Percentiles rank a stretch among this genome's conserved stretches.
Evolutionary conservation across 2,113 vertebrate species (phyloP).

Genomic region (Zosterops borbonicus): DNA sequence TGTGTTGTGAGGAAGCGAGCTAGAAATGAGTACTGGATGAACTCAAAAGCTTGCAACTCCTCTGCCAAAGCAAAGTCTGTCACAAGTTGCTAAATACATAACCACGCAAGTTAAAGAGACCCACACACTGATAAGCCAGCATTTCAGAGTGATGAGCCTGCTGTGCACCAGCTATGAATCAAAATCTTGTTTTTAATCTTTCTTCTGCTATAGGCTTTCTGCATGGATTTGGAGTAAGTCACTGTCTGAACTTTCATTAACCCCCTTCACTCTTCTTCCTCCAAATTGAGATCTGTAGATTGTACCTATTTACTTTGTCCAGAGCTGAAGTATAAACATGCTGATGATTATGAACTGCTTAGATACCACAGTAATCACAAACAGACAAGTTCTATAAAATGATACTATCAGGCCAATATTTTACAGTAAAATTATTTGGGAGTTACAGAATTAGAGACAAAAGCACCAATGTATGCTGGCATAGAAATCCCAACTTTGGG

Average conservation of each 20-base stretch:
- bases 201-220: not conserved
- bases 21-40: constrained; percentile 13
- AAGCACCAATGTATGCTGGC: not conserved
- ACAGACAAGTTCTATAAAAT: not conserved
- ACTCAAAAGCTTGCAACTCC: not conserved
- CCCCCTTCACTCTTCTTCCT: not conserved
- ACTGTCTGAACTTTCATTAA: not conserved
- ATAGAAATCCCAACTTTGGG: not conserved
- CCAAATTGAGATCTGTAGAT: not conserved
- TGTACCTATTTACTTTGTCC: not conserved
- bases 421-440: not conserved
- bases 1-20: not conserved
- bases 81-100: constrained; percentile 25
- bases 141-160: not conserved
- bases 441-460: not conserved
- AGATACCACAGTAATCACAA: not conserved
- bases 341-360: not conserved
- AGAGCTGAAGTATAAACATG: not conserved
- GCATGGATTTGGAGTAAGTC: not conserved
- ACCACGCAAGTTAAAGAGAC: not conserved
- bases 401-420: not conserved
- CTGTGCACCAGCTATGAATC: not conserved
- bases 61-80: constrained; percentile 25
- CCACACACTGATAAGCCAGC: not conserved
- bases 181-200: not conserved